A percentile compares a stretch with the other conserved stretches of the same genome.
Conservation (phyloP, 35 echinoderm and acorn worm genomes). For the Heliocidaris tuberculata region DNA sequence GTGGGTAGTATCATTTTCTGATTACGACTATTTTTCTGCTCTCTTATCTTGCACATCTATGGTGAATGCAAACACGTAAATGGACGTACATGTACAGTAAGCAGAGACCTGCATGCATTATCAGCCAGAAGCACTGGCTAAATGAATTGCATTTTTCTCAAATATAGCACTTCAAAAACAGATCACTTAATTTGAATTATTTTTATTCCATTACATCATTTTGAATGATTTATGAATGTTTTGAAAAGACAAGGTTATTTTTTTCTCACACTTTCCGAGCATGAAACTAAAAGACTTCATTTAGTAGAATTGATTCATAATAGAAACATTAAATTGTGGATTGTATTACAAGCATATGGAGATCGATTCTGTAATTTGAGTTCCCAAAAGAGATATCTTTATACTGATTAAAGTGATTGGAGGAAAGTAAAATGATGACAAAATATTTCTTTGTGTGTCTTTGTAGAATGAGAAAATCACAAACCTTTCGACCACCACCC, state of each 20-base stretch:
- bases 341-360: not conserved
- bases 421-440: not conserved
- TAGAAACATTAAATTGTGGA: not conserved
- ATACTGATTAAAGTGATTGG: too few relatives aligned
- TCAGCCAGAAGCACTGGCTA: not conserved
- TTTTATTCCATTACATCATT: not conserved
- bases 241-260: too few relatives aligned
- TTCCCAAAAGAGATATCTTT: not conserved
- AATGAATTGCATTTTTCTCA: not conserved
- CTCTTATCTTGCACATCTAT: not conserved
- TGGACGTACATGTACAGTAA: not conserved
- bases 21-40: slow-evolving; percentile 18
- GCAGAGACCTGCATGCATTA: not conserved
- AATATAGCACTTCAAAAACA: too few relatives aligned
- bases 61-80: not conserved
- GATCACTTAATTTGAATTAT: not conserved
- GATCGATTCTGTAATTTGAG: not conserved
- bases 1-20: slow-evolving; percentile 9
- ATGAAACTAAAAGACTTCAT: too few relatives aligned
- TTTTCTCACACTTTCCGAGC: too few relatives aligned
- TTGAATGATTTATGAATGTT: not conserved
- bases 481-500: not conserved
- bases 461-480: not conserved
- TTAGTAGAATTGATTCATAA: not conserved
- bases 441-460: not conserved